Conservation (phyloP, 92 coral and sea anemone species). For the Palythoa caribaeorum region DNA sequence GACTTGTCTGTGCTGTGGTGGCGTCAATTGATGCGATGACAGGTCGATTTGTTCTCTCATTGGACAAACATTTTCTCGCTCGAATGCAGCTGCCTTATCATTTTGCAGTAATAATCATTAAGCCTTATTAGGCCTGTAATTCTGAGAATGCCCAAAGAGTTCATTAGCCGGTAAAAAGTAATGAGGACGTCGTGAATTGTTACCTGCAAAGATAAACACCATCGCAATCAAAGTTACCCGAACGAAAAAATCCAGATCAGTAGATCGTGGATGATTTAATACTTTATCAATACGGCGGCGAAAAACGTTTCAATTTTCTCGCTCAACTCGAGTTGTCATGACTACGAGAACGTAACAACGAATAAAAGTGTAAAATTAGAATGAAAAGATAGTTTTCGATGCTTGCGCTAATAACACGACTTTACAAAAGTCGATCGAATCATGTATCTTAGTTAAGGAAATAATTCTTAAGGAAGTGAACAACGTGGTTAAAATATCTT, state of each 20-base stretch:
- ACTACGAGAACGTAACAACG: conserved; percentile 38
- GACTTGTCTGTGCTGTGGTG: conserved; percentile 88
- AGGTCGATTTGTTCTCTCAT: conserved; percentile 82
- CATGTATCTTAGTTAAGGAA: background rate
- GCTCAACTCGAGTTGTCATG: conserved; percentile 42
- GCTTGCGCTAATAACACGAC: background rate
- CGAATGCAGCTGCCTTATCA: conserved; percentile 97
- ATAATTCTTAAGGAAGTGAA: conserved; percentile 35
- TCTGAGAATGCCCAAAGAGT: conserved; percentile 79
- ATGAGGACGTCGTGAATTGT: conserved; percentile 11
- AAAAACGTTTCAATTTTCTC: conserved; percentile 35
- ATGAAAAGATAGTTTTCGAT: background rate
- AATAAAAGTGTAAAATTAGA: background rate
- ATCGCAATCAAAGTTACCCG: conserved; percentile 31
- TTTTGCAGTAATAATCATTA: conserved; percentile 91
- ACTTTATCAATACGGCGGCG: background rate
- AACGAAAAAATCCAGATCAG: conserved; percentile 29
- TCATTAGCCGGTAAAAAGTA: conserved; percentile 72
- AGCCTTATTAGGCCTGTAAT: conserved; percentile 86
- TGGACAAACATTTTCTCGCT: conserved; percentile 80
- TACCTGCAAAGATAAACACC: conserved; percentile 22
- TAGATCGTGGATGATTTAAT: conserved; percentile 3
- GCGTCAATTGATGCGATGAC: conserved; percentile 96
- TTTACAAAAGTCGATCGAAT: conserved; percentile 12
- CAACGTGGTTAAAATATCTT: conserved; percentile 55